Base-by-base conservation (phyloP, 2,888 invertebrate species). In the Melieria picta region DNA sequence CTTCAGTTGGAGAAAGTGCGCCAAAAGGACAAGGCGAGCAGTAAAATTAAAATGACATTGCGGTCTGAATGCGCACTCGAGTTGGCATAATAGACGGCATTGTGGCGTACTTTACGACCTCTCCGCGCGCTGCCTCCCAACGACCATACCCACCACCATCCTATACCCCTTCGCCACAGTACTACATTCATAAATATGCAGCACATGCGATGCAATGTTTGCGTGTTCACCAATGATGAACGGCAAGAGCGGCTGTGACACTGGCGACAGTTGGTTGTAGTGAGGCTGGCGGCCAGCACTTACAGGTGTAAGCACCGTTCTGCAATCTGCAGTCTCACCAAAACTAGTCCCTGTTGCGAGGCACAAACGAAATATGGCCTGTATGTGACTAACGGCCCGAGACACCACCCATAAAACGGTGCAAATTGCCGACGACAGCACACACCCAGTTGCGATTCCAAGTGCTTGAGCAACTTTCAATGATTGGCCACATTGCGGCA, bases 231-330 rank as follows among this genome's bases (percentile, higher is more conserved):
- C 52, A 52, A n/a, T 52, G 52, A 7, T 52, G 52, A 52, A 52
- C 5, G 43, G 56, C 55, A 65, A 42, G 47, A 7, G 10, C 61
- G 9, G 61, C 45, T 45, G 45, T 13, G 11, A 45, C 55, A 65
- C 30, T 10, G 11, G 50, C 52, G 13, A 52, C 13, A 5, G 52
- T 52, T 30, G 30, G 30, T 30, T 30, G 30, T 30, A 2, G 30
- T 30, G 30, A 30, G 30, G 30, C 30, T 30, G 30, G 30, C 30
- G 30, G 30, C 30, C 30, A 9, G 52, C 52, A 52, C 52, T 52
- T 58, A 61, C 67, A 60, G 61, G 60, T 67, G 67, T 60, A 60
- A 61, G 52, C 9, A 67, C 60, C 60, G 58, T n/a, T 30, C 30
- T 30, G 30, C 30, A 30, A 30, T 30, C 30, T 30, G 30, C 30